Evolutionary conservation across 2,888 invertebrate species (phyloP).

Genomic region (Pardosa pseudoannulata): DNA sequence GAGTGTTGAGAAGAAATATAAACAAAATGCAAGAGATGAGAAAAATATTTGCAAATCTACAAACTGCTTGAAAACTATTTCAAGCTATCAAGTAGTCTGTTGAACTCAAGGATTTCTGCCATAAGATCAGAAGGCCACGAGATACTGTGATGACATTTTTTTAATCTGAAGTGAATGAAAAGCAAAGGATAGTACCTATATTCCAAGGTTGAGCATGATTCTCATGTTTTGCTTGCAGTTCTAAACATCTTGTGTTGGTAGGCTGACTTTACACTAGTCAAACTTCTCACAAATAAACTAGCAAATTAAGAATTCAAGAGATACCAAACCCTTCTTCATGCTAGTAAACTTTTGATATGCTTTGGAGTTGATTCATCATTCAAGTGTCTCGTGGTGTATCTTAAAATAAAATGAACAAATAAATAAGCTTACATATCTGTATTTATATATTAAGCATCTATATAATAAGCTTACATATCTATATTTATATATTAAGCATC

Average conservation of each 20-base stretch:
- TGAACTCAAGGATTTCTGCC: background rate
- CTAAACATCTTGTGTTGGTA: background rate
- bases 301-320: background rate
- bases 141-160: background rate
- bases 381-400: constrained; percentile 93
- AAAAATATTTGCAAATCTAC: background rate
- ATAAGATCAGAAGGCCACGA: background rate
- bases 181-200: background rate
- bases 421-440: background rate
- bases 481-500: too few species aligned
- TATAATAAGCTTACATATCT: too few species aligned
- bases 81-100: too few species aligned
- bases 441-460: too few species aligned
- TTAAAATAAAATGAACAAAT: constrained; percentile 69
- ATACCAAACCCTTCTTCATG: constrained; percentile 76
- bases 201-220: background rate
- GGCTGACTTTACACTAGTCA: background rate
- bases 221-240: background rate
- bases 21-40: background rate
- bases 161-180: background rate
- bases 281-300: background rate
- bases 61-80: too few species aligned
- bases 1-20: background rate
- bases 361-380: constrained; percentile 95
- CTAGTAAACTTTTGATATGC: constrained; percentile 88